Percentiles rank a stretch among this genome's conserved stretches.
Evolutionary conservation across 2,113 vertebrate genomes (phyloP).

Genomic region (Pampusana beccarii): DNA sequence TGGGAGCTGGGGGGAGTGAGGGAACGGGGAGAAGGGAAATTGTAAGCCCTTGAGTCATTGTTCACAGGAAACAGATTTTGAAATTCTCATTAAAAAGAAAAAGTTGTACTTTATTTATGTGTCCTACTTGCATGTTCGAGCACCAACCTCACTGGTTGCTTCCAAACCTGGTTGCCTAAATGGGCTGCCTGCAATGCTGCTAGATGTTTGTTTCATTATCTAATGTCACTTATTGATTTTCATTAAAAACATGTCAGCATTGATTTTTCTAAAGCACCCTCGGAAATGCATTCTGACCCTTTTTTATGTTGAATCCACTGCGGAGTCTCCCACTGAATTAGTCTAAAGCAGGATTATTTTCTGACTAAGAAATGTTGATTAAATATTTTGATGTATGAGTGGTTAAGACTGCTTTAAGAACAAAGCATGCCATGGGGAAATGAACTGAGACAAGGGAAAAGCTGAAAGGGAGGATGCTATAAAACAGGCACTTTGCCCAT

Average conservation of each 20-base stretch:
- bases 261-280: slow-evolving; percentile 53
- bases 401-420: slow-evolving; percentile 52
- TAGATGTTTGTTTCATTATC: slow-evolving; percentile 32
- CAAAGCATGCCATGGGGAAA: slow-evolving; percentile 55
- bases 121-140: fast-evolving
- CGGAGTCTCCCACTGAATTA: slow-evolving; percentile 7
- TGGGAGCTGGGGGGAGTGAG: not conserved
- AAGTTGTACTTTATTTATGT: not conserved
- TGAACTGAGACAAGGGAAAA: slow-evolving; percentile 46
- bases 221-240: slow-evolving; percentile 58
- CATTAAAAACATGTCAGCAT: slow-evolving; percentile 58
- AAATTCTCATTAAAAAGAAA: not conserved
- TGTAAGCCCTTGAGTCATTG: not conserved
- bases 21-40: not conserved
- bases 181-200: not conserved
- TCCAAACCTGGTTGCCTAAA: not conserved
- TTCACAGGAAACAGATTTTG: not conserved
- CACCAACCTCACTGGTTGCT: not conserved
- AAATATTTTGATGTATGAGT: slow-evolving; percentile 69
- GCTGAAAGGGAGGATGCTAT: slow-evolving; percentile 52
- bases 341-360: slow-evolving; percentile 40
- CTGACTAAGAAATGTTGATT: slow-evolving; percentile 59
- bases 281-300: slow-evolving; percentile 43
- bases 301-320: not conserved
- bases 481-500: slow-evolving; percentile 33